Conservation (phyloP, 2,888 invertebrate species). For the Adelphocoris suturalis region DNA sequence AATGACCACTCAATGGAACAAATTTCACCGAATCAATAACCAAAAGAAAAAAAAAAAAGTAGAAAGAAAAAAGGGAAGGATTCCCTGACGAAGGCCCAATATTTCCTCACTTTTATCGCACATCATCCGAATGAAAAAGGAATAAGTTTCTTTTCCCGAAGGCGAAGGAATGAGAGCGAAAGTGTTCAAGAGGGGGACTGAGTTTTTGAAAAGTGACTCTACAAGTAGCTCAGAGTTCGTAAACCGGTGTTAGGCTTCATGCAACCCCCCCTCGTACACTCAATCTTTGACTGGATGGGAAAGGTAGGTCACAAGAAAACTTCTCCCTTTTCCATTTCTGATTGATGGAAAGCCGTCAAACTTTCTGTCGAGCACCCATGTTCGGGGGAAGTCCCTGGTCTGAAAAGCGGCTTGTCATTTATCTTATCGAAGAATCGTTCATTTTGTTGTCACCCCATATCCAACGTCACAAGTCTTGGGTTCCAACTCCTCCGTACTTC, state of each 20-base stretch:
- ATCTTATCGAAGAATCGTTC: conserved; percentile 75
- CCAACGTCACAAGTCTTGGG: conserved; percentile 65
- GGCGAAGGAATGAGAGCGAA: neutral
- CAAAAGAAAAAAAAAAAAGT: neutral
- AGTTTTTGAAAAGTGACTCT: conserved; percentile 64
- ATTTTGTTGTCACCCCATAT: conserved; percentile 74
- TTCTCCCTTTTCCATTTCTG: conserved; percentile 62
- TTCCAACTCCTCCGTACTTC: conserved; percentile 57
- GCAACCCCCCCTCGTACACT: conserved; percentile 37
- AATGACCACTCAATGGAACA: conserved; percentile 68
- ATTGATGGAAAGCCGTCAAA: conserved; percentile 73
- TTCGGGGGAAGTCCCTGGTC: conserved; percentile 11
- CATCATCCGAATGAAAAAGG: conserved; percentile 66
- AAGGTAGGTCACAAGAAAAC: conserved; percentile 49
- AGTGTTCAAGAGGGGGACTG: conserved; percentile 12
- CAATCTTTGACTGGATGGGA: neutral
- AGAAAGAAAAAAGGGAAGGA: conserved; percentile 26
- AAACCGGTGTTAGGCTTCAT: conserved; percentile 70
- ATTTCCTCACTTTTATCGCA: conserved; percentile 70
- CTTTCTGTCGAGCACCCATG: conserved; percentile 68
- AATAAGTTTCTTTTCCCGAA: conserved; percentile 53
- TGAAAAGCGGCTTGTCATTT: conserved; percentile 72
- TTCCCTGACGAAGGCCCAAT: conserved; percentile 52
- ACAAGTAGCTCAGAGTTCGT: conserved; percentile 69
- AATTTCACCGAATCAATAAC: conserved; percentile 68